phyloP scores from a whole-genome alignment of 2,797 vertebrate species.

The Chaetodon trifasciatus region DNA sequence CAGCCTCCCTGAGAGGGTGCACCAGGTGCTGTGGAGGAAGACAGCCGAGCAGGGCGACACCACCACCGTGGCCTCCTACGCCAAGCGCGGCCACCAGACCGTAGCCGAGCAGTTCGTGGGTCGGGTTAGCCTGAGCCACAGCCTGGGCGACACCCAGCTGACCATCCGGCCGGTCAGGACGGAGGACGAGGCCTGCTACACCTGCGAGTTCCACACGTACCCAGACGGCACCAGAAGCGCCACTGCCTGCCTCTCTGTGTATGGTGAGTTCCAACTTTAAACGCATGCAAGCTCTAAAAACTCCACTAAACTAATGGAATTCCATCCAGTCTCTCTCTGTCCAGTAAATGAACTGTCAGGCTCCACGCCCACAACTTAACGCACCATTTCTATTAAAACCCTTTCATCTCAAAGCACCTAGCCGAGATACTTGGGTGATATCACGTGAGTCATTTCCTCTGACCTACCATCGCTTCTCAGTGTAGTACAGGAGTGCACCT shows the following conservation, averaged over 20 bases:
- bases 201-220: slow-evolving; percentile 85
- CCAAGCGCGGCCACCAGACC: slow-evolving; percentile 15
- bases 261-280: slow-evolving; percentile 60
- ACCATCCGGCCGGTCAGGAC: slow-evolving; percentile 70
- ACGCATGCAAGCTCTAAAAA: no score
- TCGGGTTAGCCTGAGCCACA: slow-evolving; percentile 71
- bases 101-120: slow-evolving; percentile 53
- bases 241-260: slow-evolving; percentile 80
- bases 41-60: slow-evolving; percentile 80
- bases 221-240: slow-evolving; percentile 77
- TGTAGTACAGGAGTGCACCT: neutral
- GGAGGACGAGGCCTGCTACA: slow-evolving; percentile 87
- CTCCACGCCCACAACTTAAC: no score
- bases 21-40: slow-evolving; percentile 86
- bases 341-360: no score
- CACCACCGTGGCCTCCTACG: slow-evolving; percentile 72
- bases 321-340: no score
- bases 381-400: no score
- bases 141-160: slow-evolving; percentile 75
- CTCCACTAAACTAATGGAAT: no score
- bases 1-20: slow-evolving; percentile 68
- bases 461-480: no score
- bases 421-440: no score
- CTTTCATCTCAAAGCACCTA: no score
- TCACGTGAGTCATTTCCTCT: no score